Evolutionary conservation across 1,140 invertebrate species (phyloP), one percentile per base, ranked within the genome.

Genomic region (Heliothis subflexa): DNA sequence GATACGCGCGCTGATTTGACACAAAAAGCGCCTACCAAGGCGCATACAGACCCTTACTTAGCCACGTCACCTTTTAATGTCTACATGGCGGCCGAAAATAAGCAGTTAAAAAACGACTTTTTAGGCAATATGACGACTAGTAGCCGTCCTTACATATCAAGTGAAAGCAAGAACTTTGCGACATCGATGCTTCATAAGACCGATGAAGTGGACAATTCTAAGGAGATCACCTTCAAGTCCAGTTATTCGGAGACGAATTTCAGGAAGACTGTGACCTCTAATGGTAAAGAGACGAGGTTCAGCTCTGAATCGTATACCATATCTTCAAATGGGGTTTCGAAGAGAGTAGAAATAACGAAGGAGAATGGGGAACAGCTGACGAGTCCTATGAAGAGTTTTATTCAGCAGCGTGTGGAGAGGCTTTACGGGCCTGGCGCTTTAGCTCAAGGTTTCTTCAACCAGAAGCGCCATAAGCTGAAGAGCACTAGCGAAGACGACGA

Each of bases 401-500:
- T 99, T 45, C 97, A 98, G 88, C 97, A 98, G 88, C 95, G 97
- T 50, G 97, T 98, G 0, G 98, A 98, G 87, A 95, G 98, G 76
- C 91, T 98, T 0, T 98, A 98, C 90, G 98, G 98, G 0, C 97
- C 97, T 0, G 97, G 97, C 28, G 97, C 97, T 13, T 87, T 98
- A 9, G 97, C 97, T 3, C 97, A 97, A 89, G 97, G 97, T 9
- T 98, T 98, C 86, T 97, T 97, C 86, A 97, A 96, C 79, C 96
- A 96, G 55, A 96, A 96, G 80, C 88, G 96, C 75, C 83, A 91
- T 78, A 95, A 94, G 83, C 61, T 88, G 12, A 91, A 90, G 49
- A 93, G 91, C 64, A 82, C 89, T 11, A 90, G 91, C 68, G 94
- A 94, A 2, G 91, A 93, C 0, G 93, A 94, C 7, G 91, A 92